A percentile compares a stretch with the other conserved stretches of the same genome.
phyloP scores from a whole-genome alignment of 2,888 invertebrate genomes.

The Odontomyia ornata region DNA sequence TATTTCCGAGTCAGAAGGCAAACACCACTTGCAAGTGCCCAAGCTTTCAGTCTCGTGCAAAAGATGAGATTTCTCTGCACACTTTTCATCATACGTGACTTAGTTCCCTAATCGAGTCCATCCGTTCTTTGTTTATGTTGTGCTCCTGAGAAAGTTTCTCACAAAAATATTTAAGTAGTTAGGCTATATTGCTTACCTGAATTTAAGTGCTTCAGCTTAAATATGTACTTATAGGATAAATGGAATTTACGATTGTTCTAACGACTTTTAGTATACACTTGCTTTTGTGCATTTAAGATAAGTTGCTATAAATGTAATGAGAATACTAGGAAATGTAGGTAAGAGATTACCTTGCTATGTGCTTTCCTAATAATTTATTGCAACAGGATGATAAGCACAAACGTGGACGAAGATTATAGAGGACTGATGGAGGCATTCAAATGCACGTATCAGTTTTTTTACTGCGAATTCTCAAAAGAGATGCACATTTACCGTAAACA shows the following conservation, averaged over 20 bases:
- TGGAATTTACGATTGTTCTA: slow-evolving; percentile 18
- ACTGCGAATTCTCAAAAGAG: neutral
- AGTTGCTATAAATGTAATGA: too few relatives aligned
- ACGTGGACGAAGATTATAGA: too few relatives aligned
- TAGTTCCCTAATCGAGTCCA: slow-evolving; percentile 33
- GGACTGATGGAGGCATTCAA: too few relatives aligned
- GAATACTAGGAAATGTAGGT: too few relatives aligned
- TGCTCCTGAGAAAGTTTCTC: slow-evolving; percentile 5
- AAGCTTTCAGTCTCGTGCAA: slow-evolving; percentile 37
- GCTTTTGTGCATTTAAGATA: neutral
- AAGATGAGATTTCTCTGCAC: slow-evolving; percentile 45
- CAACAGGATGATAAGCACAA: too few relatives aligned
- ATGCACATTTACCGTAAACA: too few relatives aligned
- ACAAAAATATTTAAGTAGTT: slow-evolving; percentile 38
- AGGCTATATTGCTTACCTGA: slow-evolving; percentile 36
- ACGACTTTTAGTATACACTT: neutral
- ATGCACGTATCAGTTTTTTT: too few relatives aligned
- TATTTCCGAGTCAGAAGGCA: slow-evolving; percentile 31
- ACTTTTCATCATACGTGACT: slow-evolving; percentile 44
- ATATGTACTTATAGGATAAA: slow-evolving; percentile 12
- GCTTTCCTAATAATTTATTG: too few relatives aligned
- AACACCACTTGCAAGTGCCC: neutral
- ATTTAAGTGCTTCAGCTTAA: slow-evolving; percentile 17
- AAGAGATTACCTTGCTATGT: too few relatives aligned
- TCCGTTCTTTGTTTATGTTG: slow-evolving; percentile 34